A percentile compares a stretch with the other conserved stretches of the same genome.
Conservation (phyloP, 1,140 invertebrate genomes). For the Hetaerina americana region DNA sequence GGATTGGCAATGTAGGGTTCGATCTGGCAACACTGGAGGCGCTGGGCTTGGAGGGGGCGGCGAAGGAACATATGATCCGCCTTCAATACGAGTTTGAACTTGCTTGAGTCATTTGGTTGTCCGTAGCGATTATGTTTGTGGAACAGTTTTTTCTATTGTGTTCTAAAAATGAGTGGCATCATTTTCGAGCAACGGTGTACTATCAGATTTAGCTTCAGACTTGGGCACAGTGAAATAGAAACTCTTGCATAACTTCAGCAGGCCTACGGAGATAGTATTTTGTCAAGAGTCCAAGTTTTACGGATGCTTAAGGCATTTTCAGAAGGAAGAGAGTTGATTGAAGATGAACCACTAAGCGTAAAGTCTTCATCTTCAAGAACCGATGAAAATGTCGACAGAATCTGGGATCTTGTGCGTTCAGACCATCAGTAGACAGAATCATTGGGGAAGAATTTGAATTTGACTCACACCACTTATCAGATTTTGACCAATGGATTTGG, state of each 20-base stretch:
- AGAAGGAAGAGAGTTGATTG: constrained; percentile 6
- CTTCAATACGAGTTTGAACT: constrained; percentile 8
- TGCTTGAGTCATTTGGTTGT: constrained; percentile 1
- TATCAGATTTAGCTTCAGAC: neutral
- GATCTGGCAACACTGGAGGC: neutral
- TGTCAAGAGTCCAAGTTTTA: constrained; percentile 11
- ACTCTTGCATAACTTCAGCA: too few relatives aligned
- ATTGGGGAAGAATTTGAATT: constrained; percentile 9
- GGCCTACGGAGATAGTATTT: constrained; percentile 11
- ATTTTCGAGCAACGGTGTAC: constrained; percentile 1
- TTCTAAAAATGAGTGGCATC: constrained; percentile 11
- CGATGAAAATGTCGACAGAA: constrained; percentile 8
- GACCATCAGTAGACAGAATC: neutral
- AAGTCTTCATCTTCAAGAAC: constrained; percentile 3
- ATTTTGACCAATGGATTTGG: neutral
- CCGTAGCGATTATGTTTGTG: neutral
- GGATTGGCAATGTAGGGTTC: too few relatives aligned
- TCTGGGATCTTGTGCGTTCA: constrained; percentile 7
- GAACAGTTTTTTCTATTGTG: neutral
- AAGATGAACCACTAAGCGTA: constrained; percentile 5
- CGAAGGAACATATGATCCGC: neutral
- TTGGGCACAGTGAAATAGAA: too few relatives aligned
- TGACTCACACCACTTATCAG: neutral
- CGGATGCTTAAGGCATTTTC: neutral
- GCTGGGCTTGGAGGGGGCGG: neutral